These are phyloP conservation scores for Chamaea fasciata DNA, from an alignment of 2,113 vertebrate species.

Conservation along the genomic window DNA sequence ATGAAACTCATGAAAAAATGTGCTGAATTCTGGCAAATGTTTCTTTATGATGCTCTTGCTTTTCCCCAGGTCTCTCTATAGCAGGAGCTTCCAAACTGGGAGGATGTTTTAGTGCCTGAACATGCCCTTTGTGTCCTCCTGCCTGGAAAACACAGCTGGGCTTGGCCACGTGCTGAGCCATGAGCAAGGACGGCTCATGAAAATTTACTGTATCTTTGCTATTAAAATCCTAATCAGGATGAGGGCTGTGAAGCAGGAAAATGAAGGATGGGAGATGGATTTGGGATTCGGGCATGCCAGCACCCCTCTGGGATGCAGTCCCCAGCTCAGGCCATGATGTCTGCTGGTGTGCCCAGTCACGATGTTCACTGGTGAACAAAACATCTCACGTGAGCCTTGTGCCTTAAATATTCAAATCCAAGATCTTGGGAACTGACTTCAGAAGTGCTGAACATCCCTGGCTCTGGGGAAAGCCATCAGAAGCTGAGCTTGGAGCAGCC, in stretches of 20 bases:
- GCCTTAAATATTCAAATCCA: not conserved
- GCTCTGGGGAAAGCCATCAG: not conserved
- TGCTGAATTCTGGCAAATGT: not conserved
- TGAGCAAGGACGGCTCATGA: not conserved
- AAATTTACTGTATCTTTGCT: not conserved
- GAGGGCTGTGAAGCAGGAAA: not conserved
- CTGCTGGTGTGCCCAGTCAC: rapidly evolving
- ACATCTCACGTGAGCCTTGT: rapidly evolving
- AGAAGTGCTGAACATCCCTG: not conserved
- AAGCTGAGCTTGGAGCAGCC: not conserved
- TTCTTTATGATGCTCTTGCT: rapidly evolving
- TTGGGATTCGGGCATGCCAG: not conserved
- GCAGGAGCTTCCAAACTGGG: not conserved
- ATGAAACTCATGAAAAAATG: not conserved
- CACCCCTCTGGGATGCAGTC: rapidly evolving
- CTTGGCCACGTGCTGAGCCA: not conserved
- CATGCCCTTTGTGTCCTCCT: not conserved
- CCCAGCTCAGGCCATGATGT: not conserved
- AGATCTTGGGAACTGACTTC: not conserved
- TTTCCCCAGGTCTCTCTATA: not conserved
- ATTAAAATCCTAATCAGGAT: not conserved
- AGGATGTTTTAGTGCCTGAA: not conserved
- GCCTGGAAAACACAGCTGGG: not conserved
- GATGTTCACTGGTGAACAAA: not conserved
- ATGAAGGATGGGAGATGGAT: not conserved